These are phyloP conservation scores for Drosophila melanogaster DNA, from an alignment of 1,140 invertebrate genomes.

Conservation along the genomic window DNA sequence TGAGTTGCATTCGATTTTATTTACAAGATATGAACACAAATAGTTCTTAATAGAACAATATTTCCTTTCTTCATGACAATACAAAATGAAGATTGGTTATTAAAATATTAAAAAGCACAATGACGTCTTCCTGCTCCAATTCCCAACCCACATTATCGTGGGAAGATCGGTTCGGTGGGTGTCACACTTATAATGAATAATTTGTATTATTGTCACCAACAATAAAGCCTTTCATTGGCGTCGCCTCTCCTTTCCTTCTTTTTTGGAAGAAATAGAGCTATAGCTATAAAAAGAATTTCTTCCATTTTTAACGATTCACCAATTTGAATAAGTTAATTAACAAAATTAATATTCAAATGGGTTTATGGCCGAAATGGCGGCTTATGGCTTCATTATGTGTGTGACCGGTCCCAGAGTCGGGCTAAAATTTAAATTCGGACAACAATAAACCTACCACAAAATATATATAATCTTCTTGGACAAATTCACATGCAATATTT, in stretches of 20 bases:
- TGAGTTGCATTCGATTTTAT: neutral
- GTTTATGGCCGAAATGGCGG: slow-evolving; percentile 75
- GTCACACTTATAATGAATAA: slow-evolving; percentile 55
- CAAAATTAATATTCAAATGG: slow-evolving; percentile 81
- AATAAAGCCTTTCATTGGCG: slow-evolving; percentile 53
- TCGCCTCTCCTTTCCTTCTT: neutral
- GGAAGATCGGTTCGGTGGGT: slow-evolving; percentile 46
- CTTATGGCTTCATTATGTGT: slow-evolving; percentile 80
- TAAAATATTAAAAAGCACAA: slow-evolving; percentile 13
- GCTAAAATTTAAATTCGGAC: slow-evolving; percentile 60
- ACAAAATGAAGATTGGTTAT: neutral
- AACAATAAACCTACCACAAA: slow-evolving; percentile 65
- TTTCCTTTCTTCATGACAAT: neutral
- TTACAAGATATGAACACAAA: no score
- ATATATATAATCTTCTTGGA: slow-evolving; percentile 59
- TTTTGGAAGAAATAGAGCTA: slow-evolving; percentile 31
- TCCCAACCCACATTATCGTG: slow-evolving; percentile 27
- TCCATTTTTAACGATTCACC: slow-evolving; percentile 71
- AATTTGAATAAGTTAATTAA: slow-evolving; percentile 84
- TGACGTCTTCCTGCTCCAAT: slow-evolving; percentile 6
- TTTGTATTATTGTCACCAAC: slow-evolving; percentile 55
- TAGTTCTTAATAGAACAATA: neutral
- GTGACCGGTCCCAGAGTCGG: slow-evolving; percentile 25
- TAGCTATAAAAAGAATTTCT: slow-evolving; percentile 65
- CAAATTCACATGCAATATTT: slow-evolving; percentile 76